Evolutionary conservation across 64 coral and sea anemone genomes (phyloP).

Genomic region (Actinia equina): DNA sequence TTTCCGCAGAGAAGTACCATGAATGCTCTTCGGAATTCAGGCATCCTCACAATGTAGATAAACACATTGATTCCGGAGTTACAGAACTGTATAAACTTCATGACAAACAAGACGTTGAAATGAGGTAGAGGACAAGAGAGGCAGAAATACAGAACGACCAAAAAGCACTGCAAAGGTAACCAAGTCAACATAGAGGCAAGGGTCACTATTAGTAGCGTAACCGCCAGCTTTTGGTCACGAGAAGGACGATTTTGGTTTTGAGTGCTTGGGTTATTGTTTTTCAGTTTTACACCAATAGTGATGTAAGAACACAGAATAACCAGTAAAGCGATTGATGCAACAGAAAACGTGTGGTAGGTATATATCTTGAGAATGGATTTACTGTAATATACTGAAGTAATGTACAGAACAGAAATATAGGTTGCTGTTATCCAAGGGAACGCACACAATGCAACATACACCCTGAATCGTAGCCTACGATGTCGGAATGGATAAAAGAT

Average conservation of each 20-base stretch:
- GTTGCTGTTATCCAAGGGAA: neutral
- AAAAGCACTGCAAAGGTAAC: neutral
- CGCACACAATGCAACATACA: neutral
- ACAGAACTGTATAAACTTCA: slow-evolving; percentile 4
- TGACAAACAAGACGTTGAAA: neutral
- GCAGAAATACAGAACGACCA: neutral
- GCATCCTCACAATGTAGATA: slow-evolving; percentile 7
- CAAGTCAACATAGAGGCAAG: neutral
- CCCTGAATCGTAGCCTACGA: neutral
- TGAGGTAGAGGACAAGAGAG: neutral
- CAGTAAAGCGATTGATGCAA: neutral
- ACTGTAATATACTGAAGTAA: neutral
- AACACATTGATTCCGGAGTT: slow-evolving; percentile 8
- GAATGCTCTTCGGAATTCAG: neutral
- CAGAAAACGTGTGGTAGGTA: neutral
- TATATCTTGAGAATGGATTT: neutral
- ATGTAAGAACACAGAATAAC: neutral
- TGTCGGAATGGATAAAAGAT: neutral
- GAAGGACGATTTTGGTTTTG: neutral
- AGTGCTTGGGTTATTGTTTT: neutral
- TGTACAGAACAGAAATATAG: neutral
- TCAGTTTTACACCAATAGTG: neutral
- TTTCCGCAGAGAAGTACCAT: neutral
- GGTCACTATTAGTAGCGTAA: neutral
- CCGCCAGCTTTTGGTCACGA: neutral